A percentile compares a stretch with the other conserved stretches of the same genome.
These are phyloP conservation scores for Plebejus anna DNA, from an alignment of 2,888 invertebrate species.

Conservation along the genomic window DNA sequence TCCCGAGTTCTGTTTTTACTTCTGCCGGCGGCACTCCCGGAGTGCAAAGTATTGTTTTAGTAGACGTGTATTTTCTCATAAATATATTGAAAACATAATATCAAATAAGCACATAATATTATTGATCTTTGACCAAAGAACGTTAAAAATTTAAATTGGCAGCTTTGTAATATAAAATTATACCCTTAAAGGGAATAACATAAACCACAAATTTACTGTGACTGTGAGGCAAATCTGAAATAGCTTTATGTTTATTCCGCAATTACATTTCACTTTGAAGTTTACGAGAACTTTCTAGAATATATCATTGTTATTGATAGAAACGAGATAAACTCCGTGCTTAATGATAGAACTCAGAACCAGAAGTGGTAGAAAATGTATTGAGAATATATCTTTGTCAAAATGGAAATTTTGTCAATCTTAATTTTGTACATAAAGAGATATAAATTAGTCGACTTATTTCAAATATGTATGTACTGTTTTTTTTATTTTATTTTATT, in stretches of 20 bases:
- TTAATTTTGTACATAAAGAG: too few relatives aligned
- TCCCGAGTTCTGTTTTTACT: too few relatives aligned
- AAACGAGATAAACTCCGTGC: slow-evolving; percentile 24
- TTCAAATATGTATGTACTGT: too few relatives aligned
- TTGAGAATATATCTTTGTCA: neutral
- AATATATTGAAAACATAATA: too few relatives aligned
- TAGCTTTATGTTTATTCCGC: slow-evolving; percentile 29
- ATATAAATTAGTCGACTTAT: neutral
- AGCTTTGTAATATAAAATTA: neutral
- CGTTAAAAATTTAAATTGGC: neutral
- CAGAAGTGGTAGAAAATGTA: neutral
- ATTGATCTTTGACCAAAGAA: neutral
- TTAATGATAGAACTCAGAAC: slow-evolving; percentile 26
- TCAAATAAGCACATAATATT: too few relatives aligned
- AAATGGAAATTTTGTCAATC: too few relatives aligned
- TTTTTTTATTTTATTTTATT: too few relatives aligned
- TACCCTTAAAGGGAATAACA: neutral
- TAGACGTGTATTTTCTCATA: too few relatives aligned
- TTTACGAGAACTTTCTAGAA: slow-evolving; percentile 31
- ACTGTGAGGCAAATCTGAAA: slow-evolving; percentile 2
- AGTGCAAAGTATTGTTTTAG: too few relatives aligned
- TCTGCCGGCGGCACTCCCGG: too few relatives aligned
- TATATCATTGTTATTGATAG: slow-evolving; percentile 31
- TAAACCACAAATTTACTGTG: neutral
- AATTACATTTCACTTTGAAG: slow-evolving; percentile 31